These are phyloP conservation scores for Sesia bembeciformis DNA, from an alignment of 2,888 invertebrate species.

Conservation along the genomic window DNA sequence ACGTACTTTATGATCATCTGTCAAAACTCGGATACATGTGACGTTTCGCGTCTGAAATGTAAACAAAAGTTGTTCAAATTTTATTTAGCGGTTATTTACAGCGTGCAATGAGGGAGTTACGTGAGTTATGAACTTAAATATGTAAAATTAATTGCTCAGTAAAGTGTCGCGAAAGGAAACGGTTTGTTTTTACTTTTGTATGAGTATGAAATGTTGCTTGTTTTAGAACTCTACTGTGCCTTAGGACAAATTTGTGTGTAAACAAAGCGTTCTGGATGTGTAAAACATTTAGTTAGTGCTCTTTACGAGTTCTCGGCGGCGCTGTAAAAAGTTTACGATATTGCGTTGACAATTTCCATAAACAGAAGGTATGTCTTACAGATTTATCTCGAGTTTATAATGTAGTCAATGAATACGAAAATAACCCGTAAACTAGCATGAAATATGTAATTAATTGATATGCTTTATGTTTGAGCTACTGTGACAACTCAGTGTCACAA, in stretches of 20 bases:
- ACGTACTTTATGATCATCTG: slow-evolving; percentile 65
- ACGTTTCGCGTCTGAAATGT: slow-evolving; percentile 68
- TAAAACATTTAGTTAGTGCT: slow-evolving; percentile 31
- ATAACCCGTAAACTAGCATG: too few species aligned
- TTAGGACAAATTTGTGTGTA: slow-evolving; percentile 31
- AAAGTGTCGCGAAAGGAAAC: slow-evolving; percentile 40
- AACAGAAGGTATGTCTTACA: slow-evolving; percentile 13
- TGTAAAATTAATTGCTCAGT: slow-evolving; percentile 55
- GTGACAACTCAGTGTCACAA: too few species aligned
- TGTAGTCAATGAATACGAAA: too few species aligned
- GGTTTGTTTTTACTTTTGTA: slow-evolving; percentile 51
- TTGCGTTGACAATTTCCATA: slow-evolving; percentile 24
- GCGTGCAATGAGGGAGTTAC: slow-evolving; percentile 43
- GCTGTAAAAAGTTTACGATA: slow-evolving; percentile 32
- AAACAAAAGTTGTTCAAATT: slow-evolving; percentile 59
- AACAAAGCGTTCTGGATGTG: slow-evolving; percentile 25
- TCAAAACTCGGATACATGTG: slow-evolving; percentile 69
- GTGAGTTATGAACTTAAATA: slow-evolving; percentile 64
- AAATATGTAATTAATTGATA: too few species aligned
- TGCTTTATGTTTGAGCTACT: too few species aligned
- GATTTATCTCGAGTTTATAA: neutral
- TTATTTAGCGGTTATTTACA: slow-evolving; percentile 57
- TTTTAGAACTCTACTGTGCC: slow-evolving; percentile 19
- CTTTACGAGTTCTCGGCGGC: slow-evolving; percentile 29
- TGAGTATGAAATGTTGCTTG: slow-evolving; percentile 47